phyloP scores from a whole-genome alignment of 2,888 invertebrate species.

The Vannuccia rotundouncinata region DNA sequence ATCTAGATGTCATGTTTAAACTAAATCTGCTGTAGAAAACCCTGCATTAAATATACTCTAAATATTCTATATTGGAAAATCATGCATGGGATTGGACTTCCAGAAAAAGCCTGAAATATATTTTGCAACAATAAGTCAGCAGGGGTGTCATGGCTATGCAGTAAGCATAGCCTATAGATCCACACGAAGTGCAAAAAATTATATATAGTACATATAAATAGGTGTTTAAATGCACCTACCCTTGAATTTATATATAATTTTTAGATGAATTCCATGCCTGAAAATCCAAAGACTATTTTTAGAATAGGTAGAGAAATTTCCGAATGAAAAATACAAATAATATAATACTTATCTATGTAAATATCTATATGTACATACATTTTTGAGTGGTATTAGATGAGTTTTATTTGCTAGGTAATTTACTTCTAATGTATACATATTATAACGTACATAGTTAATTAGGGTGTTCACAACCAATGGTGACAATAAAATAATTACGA shows the following conservation, averaged over 20 bases:
- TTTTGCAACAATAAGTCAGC: no score
- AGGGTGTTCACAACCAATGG: background rate
- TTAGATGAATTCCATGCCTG: no score
- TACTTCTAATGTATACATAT: constrained; percentile 8
- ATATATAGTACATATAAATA: no score
- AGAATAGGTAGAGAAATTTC: background rate
- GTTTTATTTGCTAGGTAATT: constrained; percentile 14
- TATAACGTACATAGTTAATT: background rate
- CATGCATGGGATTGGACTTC: no score
- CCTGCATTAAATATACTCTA: background rate
- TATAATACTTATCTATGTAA: background rate
- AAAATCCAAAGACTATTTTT: constrained; percentile 9
- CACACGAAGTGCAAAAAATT: no score
- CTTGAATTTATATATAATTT: no score
- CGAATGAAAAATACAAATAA: constrained; percentile 1
- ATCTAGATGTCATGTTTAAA: constrained; percentile 7
- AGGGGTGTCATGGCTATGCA: no score
- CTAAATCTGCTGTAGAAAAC: background rate
- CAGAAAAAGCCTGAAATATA: no score
- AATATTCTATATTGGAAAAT: background rate
- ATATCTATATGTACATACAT: constrained; percentile 12
- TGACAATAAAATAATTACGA: background rate
- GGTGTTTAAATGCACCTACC: no score
- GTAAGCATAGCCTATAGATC: no score
- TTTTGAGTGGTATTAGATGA: background rate